A percentile compares a stretch with the other conserved stretches of the same genome.
Conservation (phyloP, 1,140 invertebrate species). For the Rhopalosiphum padi region DNA sequence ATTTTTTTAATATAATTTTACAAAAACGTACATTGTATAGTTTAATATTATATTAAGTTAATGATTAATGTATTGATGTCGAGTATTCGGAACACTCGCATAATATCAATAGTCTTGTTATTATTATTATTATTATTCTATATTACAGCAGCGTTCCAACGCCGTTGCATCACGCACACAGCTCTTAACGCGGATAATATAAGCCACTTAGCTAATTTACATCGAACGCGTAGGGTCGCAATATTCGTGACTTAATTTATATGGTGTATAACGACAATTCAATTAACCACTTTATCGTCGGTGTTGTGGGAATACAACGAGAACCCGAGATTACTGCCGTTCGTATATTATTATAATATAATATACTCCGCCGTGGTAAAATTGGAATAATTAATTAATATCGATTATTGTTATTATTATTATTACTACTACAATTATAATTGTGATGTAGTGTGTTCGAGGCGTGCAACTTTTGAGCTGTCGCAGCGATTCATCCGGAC, state of each 20-base stretch:
- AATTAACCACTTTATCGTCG: slow-evolving; percentile 40
- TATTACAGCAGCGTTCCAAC: background rate
- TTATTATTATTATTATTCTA: background rate
- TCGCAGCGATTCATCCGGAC: background rate
- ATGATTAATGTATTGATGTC: background rate
- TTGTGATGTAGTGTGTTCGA: background rate
- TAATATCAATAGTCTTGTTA: background rate
- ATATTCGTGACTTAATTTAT: slow-evolving; percentile 43
- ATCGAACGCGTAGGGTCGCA: slow-evolving; percentile 4
- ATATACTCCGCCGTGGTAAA: background rate
- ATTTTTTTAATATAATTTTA: background rate
- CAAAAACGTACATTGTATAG: background rate
- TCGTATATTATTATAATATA: background rate
- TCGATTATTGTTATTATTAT: slow-evolving; percentile 14
- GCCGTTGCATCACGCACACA: background rate
- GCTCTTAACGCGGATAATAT: slow-evolving; percentile 21
- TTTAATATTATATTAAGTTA: background rate
- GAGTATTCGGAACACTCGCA: background rate
- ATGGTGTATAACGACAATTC: slow-evolving; percentile 52
- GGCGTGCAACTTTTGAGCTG: background rate
- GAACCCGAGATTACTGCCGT: slow-evolving; percentile 16
- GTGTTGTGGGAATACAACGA: background rate
- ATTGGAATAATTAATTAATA: slow-evolving; percentile 17
- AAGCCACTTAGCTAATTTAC: slow-evolving; percentile 50
- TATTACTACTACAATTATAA: background rate